Conservation (phyloP, 2,797 vertebrate species). For the Mionectes olivaceus region DNA sequence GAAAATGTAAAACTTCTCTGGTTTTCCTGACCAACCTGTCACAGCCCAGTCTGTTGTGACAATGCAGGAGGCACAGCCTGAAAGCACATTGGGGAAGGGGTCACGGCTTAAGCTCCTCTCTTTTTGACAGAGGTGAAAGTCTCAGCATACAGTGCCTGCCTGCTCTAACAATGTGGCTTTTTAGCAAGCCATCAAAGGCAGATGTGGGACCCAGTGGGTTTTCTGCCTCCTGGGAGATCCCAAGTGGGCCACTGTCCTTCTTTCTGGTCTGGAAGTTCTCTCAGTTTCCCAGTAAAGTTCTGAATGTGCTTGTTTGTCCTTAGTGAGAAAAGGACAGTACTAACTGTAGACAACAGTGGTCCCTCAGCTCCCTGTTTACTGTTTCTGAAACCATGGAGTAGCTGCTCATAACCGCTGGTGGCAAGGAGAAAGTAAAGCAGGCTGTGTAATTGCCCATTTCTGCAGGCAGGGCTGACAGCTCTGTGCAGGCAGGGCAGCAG, state of each 20-base stretch:
- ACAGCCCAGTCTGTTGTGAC: conserved; percentile 41
- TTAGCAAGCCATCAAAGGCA: background rate
- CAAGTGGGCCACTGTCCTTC: background rate
- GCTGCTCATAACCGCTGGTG: no score
- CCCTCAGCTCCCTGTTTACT: background rate
- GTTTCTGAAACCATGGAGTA: background rate
- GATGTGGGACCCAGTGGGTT: background rate
- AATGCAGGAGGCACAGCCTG: background rate
- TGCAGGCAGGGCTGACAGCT: fast-evolving
- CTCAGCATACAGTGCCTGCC: background rate
- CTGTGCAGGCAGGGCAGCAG: fast-evolving
- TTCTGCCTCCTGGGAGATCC: background rate
- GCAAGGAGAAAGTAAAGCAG: background rate
- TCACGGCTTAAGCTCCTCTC: background rate
- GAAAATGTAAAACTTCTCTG: conserved; percentile 32
- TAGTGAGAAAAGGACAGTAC: background rate
- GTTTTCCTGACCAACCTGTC: conserved; percentile 19
- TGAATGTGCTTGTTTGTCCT: background rate
- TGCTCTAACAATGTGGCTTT: background rate
- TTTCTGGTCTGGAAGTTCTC: background rate
- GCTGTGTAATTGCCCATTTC: no score
- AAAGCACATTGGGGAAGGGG: background rate
- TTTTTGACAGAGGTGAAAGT: conserved; percentile 43
- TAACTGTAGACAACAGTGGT: fast-evolving
- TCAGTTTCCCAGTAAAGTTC: background rate